Evolutionary conservation across 2,797 vertebrate genomes (phyloP).

Genomic region (Melopsittacus undulatus): DNA sequence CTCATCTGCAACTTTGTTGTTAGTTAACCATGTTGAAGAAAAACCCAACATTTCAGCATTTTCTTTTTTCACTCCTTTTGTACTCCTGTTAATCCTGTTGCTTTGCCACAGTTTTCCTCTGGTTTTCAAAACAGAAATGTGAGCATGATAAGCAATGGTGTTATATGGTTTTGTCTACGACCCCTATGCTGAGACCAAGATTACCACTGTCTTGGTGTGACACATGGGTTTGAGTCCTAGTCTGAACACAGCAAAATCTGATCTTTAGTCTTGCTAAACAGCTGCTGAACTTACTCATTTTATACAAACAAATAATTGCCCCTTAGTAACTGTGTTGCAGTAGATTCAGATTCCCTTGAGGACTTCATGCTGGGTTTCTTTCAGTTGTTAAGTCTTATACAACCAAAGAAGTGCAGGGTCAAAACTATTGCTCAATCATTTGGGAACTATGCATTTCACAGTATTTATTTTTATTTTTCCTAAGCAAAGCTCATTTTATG

Average conservation of each 20-base stretch:
- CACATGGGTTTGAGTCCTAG: not conserved
- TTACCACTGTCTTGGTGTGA: not conserved
- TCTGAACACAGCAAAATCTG: not conserved
- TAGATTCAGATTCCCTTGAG: not conserved
- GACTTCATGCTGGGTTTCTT: not conserved
- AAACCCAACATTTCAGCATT: fast-evolving
- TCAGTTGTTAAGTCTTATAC: not conserved
- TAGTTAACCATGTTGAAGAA: not conserved
- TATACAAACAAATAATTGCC: not conserved
- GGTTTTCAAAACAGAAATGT: not conserved
- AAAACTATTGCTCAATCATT: not conserved
- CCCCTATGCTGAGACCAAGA: not conserved
- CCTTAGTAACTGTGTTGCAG: fast-evolving
- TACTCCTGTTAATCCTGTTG: not conserved
- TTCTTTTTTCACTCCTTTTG: not conserved
- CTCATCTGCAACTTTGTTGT: not conserved
- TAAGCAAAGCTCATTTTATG: not conserved
- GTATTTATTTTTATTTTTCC: not conserved
- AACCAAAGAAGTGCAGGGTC: not conserved
- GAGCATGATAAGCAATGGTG: not conserved
- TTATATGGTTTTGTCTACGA: not conserved
- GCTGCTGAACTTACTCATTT: not conserved
- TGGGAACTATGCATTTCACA: not conserved
- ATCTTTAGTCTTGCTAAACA: not conserved
- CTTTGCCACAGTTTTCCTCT: not conserved